phyloP scores from a whole-genome alignment of 2,888 invertebrate species.

The Microchrysa polita region DNA sequence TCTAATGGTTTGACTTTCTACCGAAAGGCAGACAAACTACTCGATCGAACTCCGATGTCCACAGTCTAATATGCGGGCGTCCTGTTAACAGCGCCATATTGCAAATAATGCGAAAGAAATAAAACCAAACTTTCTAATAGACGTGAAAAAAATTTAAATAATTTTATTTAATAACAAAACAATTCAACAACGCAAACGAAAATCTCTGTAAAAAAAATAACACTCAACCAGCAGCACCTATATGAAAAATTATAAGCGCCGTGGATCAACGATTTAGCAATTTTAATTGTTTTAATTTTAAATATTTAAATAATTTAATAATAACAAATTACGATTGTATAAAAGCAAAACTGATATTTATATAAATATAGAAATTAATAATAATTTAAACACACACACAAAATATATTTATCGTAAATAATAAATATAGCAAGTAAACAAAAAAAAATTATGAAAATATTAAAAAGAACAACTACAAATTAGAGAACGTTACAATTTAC shows the following conservation, averaged over 20 bases:
- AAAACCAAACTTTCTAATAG: slow-evolving; percentile 51
- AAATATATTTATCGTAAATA: slow-evolving; percentile 23
- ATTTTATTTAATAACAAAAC: slow-evolving; percentile 43
- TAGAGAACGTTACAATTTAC: slow-evolving; percentile 40
- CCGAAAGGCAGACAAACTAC: neutral
- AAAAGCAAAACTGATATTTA: slow-evolving; percentile 37
- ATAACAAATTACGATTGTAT: slow-evolving; percentile 37
- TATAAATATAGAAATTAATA: slow-evolving; percentile 31
- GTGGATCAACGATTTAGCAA: slow-evolving; percentile 50
- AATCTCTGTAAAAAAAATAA: slow-evolving; percentile 47
- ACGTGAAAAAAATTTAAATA: slow-evolving; percentile 46
- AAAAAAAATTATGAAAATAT: slow-evolving; percentile 17
- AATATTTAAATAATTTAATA: slow-evolving; percentile 28
- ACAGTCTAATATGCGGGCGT: too few species aligned
- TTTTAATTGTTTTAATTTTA: slow-evolving; percentile 21
- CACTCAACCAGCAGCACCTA: slow-evolving; percentile 43
- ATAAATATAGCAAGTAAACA: slow-evolving; percentile 9
- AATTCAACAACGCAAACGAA: slow-evolving; percentile 20
- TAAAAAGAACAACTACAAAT: slow-evolving; percentile 34
- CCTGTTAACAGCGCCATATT: too few species aligned
- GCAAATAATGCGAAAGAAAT: slow-evolving; percentile 7
- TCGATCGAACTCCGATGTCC: too few species aligned
- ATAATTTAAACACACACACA: slow-evolving; percentile 18
- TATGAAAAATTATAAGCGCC: slow-evolving; percentile 46
- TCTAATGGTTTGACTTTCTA: too few species aligned